Evolutionary conservation across 2,113 vertebrate species (phyloP).

Genomic region (Phylloscopus trochiloides): DNA sequence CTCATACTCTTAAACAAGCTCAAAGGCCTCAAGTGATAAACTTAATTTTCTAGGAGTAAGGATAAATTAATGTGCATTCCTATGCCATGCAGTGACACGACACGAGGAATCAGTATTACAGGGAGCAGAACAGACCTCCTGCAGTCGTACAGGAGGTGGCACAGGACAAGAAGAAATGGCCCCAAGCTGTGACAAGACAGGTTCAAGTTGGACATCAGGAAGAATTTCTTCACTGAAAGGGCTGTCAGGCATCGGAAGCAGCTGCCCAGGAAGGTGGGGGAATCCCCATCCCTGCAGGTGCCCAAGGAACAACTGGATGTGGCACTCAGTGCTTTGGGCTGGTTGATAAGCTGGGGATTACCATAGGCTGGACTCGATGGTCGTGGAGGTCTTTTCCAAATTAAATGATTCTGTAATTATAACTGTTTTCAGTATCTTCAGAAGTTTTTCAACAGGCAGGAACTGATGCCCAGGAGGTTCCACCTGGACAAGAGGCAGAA

Average conservation of each 20-base stretch:
- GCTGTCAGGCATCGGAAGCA: not conserved
- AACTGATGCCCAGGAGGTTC: not conserved
- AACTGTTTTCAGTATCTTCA: not conserved
- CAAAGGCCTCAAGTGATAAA: not conserved
- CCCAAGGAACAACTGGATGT: fast-evolving
- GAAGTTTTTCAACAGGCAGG: not conserved
- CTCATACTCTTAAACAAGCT: not conserved
- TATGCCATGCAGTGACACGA: not conserved
- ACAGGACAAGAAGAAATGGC: not conserved
- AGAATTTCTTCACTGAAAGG: not conserved
- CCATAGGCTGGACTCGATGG: fast-evolving
- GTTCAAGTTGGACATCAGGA: not conserved
- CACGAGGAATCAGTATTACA: not conserved
- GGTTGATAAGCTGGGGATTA: not conserved
- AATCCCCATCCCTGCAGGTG: too few species aligned
- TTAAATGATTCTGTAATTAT: not conserved
- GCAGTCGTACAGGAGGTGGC: not conserved
- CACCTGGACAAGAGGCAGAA: not conserved
- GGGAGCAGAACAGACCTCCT: not conserved
- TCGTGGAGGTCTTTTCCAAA: not conserved
- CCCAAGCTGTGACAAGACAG: not conserved
- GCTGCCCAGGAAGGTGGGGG: not conserved
- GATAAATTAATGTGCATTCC: not conserved
- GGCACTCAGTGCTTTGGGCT: not conserved
- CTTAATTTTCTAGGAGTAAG: not conserved